Base-by-base conservation (phyloP, 2,888 invertebrate genomes). In the Adelphocoris suturalis region DNA sequence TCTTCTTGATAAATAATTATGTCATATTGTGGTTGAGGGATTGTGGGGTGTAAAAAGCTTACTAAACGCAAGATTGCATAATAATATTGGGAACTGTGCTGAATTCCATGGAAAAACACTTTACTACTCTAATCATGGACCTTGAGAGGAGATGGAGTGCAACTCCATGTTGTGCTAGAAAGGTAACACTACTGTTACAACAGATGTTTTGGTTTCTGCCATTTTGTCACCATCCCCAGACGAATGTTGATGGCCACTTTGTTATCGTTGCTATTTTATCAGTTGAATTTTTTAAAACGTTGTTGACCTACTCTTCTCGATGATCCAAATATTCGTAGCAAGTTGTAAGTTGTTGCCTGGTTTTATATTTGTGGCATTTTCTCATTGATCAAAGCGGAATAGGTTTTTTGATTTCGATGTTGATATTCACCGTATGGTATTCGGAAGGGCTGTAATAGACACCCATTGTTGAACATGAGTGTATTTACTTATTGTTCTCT, bases 111-210 rank as follows among this genome's bases (percentile, higher is more conserved):
- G n/a, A n/a, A n/a, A n/a, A n/a, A n/a, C n/a, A 37, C 7, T 37
- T 37, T 7, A 37, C 37, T 37, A 4, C 2, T 37, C 37, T 37
- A 4, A 37, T 37, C 37, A 37, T 37, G 37, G 37, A 37, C 7
- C 37, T 37, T 4, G 37, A 37, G 37, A 37, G 7, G 37, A 37
- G 37, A 37, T 7, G 37, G 7, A 37, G 3, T 37, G 37, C n/a
- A n/a, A n/a, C 7, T 37, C 37, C 37, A 37, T 37, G 37, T 7
- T 37, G 37, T 2, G 7, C 3, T 37, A 4, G 37, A 78, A 57
- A 90, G 89, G 90, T 90, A 85, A 55, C 89, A 87, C 84, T 52
- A 85, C 76, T 89, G 90, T 89, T 90, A 88, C 52, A 90, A 89
- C 90, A 90, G 84, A 90, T 90, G 90, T 90, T 80, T 55, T 81